phyloP scores from a whole-genome alignment of 2,888 invertebrate genomes.

The Rugalucina vietnamica region DNA sequence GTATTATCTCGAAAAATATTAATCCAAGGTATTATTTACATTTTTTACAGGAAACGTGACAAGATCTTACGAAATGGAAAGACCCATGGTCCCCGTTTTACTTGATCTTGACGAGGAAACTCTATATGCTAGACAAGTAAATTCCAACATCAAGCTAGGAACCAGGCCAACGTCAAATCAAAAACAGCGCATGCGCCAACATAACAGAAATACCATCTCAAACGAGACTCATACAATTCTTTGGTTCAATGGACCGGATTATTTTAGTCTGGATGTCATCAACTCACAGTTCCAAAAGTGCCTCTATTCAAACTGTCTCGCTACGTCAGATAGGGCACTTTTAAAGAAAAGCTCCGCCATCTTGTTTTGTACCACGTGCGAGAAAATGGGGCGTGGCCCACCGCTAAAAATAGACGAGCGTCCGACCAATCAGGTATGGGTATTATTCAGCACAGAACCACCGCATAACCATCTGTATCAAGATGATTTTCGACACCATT shows the following conservation, averaged over 20 bases:
- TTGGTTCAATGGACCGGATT: conserved; percentile 6
- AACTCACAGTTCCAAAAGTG: neutral
- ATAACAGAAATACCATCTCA: neutral
- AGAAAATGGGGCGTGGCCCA: neutral
- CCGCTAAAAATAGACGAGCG: neutral
- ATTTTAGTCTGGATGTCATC: neutral
- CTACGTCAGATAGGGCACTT: neutral
- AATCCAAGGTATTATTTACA: too few relatives aligned
- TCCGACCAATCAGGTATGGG: conserved; percentile 24
- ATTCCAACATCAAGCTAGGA: too few relatives aligned
- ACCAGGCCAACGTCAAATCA: too few relatives aligned
- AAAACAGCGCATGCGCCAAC: too few relatives aligned
- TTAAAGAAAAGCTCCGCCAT: neutral
- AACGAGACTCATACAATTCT: neutral
- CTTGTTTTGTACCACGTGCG: neutral
- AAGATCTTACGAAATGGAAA: too few relatives aligned
- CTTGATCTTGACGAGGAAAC: too few relatives aligned
- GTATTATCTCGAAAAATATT: too few relatives aligned
- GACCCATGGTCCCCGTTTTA: too few relatives aligned
- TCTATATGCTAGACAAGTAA: too few relatives aligned
- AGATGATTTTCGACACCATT: neutral
- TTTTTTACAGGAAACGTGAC: too few relatives aligned
- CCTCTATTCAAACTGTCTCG: neutral
- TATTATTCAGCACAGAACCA: conserved; percentile 12
- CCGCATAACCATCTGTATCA: conserved; percentile 3